Percentiles rank a stretch among this genome's conserved stretches.
phyloP scores from a whole-genome alignment of 2,797 vertebrate genomes.

The Darevskia nairensis region DNA sequence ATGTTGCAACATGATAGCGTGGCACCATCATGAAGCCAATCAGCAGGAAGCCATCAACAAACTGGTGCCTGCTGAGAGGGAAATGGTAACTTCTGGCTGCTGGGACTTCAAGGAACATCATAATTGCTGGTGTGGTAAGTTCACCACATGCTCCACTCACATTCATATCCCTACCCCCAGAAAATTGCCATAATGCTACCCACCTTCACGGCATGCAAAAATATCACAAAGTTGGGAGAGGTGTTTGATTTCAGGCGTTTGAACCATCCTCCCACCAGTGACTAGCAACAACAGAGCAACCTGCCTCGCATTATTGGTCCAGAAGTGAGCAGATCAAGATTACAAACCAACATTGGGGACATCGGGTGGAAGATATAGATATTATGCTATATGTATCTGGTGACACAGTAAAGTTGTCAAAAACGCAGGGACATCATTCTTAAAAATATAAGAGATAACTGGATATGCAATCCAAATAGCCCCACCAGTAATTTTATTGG shows the following conservation, averaged over 20 bases:
- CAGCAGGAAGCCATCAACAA: too few relatives aligned
- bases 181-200: too few relatives aligned
- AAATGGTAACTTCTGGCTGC: neutral
- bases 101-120: neutral
- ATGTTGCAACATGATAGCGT: neutral
- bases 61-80: too few relatives aligned
- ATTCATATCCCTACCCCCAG: too few relatives aligned
- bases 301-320: too few relatives aligned
- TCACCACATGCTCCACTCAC: neutral
- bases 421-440: neutral
- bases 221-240: too few relatives aligned
- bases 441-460: slow-evolving; percentile 10
- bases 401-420: neutral
- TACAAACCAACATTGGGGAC: neutral
- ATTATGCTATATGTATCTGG: neutral
- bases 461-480: neutral
- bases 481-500: neutral
- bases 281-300: too few relatives aligned
- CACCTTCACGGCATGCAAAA: too few relatives aligned
- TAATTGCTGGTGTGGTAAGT: neutral
- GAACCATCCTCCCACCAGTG: too few relatives aligned
- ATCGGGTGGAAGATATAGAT: neutral
- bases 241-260: too few relatives aligned
- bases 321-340: neutral
- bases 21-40: neutral